Base-by-base conservation (phyloP, 2,797 vertebrate genomes). In the Lithobates pipiens region DNA sequence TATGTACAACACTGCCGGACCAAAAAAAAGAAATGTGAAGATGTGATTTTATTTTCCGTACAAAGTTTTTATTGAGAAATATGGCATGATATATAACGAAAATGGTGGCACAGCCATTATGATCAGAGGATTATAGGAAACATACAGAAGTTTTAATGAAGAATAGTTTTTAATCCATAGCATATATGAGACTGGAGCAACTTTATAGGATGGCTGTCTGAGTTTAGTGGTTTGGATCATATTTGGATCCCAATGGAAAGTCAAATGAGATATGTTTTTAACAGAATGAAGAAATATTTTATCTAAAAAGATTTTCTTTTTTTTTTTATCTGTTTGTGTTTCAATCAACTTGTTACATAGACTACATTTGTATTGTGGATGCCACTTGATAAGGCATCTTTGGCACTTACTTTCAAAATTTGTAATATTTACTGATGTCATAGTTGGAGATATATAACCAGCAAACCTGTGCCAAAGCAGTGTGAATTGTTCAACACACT, bases 1-100 rank as follows among this genome's bases (percentile, higher is more conserved):
- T 76, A 75, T 75, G 32, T 23, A 75, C 44, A 83, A 75, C 72
- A 83, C 36, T 73, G n/a, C 50, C 77, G 46, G 80, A 78, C 57
- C 76, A 83, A 73, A 32, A 54, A 54, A 21, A 71, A 57, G 23
- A 16, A 80, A 42, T 42, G 18, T 29, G 44, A 76, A 25, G 61
- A 80, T 76, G 50, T 44, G 57, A 65, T 75, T 82, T 71, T 86
- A 77, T 57, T 80, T 74, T 81, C 44, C 70, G 23, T 36, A 18
- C 10, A 80, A 36, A 25, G 25, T 67, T 67, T 5, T 67, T 67
- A 29, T 67, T 67, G n/a, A 65, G 21, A 79, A 54, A 85, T 44
- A 13, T 63, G 50, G n/a, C 6, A 76, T 9, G 42, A 18, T 10
- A 44, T 10, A 44, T 72, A 70, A 27, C 36, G 11, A 61, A 61